Evolutionary conservation across 2,888 invertebrate species (phyloP).

Genomic region (Physocephala rufipes): DNA sequence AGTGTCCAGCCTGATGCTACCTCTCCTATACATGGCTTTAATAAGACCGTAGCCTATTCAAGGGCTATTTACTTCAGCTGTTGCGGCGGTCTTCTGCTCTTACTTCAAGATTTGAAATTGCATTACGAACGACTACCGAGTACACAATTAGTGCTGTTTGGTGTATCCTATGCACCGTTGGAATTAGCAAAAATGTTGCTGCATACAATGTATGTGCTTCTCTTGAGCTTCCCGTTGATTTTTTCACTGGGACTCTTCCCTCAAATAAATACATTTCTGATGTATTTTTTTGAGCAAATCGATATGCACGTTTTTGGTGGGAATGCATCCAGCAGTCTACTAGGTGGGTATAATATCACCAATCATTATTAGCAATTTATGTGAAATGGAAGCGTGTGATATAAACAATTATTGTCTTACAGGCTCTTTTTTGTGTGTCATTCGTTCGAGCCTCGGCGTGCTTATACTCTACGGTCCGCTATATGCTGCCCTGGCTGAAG

Average conservation of each 20-base stretch:
- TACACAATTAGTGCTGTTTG: conserved; percentile 54
- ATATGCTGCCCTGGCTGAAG: conserved; percentile 85
- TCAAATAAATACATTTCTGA: conserved; percentile 94
- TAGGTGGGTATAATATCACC: conserved; percentile 67
- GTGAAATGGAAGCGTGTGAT: too few relatives aligned
- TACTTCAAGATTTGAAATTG: conserved; percentile 56
- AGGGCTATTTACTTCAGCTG: conserved; percentile 93
- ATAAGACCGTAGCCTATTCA: conserved; percentile 92
- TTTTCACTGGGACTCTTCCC: conserved; percentile 97
- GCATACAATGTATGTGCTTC: conserved; percentile 79
- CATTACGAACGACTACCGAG: conserved; percentile 47
- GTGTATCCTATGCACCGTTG: conserved; percentile 66
- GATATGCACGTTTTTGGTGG: conserved; percentile 92
- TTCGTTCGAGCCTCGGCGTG: conserved; percentile 82
- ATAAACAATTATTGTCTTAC: background rate
- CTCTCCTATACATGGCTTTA: conserved; percentile 98
- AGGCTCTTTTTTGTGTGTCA: conserved; percentile 79
- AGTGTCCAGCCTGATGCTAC: conserved; percentile 99
- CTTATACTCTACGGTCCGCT: conserved; percentile 86
- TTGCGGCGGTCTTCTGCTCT: conserved; percentile 71
- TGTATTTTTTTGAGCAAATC: conserved; percentile 96
- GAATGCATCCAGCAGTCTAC: conserved; percentile 84
- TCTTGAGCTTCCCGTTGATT: conserved; percentile 91
- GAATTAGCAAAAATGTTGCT: conserved; percentile 74
- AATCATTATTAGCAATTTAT: background rate